Evolutionary conservation across 1,140 invertebrate genomes (phyloP).

Genomic region (Fopius arisanus): DNA sequence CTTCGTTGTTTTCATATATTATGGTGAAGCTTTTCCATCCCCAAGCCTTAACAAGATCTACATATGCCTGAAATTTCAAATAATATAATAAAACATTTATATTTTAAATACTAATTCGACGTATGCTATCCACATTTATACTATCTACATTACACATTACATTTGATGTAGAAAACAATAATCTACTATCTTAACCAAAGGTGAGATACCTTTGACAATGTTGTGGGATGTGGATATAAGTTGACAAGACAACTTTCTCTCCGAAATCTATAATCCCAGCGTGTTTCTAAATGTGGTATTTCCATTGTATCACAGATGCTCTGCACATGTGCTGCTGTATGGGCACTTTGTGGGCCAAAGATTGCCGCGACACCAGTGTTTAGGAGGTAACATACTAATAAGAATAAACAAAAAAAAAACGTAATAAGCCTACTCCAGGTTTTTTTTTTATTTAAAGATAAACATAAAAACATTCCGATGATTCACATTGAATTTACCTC

Average conservation of each 20-base stretch:
- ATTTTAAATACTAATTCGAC: too few relatives aligned
- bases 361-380: constrained; percentile 89
- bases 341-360: constrained; percentile 90
- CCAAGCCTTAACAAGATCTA: constrained; percentile 87
- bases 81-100: too few relatives aligned
- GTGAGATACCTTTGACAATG: constrained; percentile 88
- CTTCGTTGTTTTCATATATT: constrained; percentile 94
- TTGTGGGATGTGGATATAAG: constrained; percentile 90
- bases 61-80: constrained; percentile 80
- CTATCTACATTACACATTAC: too few relatives aligned
- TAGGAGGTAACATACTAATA: constrained; percentile 88
- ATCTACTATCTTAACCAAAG: too few relatives aligned
- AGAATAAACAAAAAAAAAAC: constrained; percentile 5
- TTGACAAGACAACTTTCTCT: constrained; percentile 92
- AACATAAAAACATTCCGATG: neutral
- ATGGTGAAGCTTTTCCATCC: constrained; percentile 95
- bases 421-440: too few relatives aligned
- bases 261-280: constrained; percentile 89
- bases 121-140: too few relatives aligned
- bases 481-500: constrained; percentile 71
- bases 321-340: constrained; percentile 91
- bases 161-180: too few relatives aligned
- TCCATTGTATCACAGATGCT: constrained; percentile 96
- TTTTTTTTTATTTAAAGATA: too few relatives aligned
- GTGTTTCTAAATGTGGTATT: constrained; percentile 92